Conservation (phyloP, 2,113 vertebrate genomes). For the Athene cunicularia region DNA sequence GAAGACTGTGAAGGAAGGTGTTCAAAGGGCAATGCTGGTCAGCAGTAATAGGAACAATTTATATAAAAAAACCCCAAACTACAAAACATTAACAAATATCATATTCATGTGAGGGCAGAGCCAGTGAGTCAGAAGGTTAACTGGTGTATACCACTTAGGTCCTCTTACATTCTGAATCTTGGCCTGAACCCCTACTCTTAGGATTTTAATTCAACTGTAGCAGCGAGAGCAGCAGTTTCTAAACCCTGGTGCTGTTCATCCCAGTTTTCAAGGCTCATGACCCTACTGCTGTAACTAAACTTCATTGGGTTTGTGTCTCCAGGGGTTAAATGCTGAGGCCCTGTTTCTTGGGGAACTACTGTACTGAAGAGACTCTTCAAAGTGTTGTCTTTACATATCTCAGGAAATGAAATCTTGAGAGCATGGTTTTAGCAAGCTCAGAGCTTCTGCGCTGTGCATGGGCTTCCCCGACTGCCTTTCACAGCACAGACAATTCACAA, state of each 20-base stretch:
- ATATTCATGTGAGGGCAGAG: background rate
- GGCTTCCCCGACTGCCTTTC: fast-evolving
- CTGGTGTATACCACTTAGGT: background rate
- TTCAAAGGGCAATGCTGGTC: background rate
- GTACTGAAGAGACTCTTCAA: background rate
- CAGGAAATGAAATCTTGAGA: background rate
- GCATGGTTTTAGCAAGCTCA: fast-evolving
- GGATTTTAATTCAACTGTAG: background rate
- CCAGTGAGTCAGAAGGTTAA: background rate
- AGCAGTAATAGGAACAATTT: background rate
- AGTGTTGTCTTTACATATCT: fast-evolving
- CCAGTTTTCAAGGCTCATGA: background rate
- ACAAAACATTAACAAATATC: background rate
- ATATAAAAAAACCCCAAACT: background rate
- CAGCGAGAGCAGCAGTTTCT: background rate
- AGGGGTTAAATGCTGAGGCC: background rate
- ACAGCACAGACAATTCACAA: background rate
- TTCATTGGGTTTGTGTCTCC: background rate
- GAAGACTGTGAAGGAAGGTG: background rate
- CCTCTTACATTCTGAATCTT: too few relatives aligned
- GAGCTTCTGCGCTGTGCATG: fast-evolving
- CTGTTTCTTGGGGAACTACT: background rate
- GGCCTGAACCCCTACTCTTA: background rate
- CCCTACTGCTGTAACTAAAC: background rate
- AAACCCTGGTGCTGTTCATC: background rate